phyloP scores from a whole-genome alignment of 2,888 invertebrate genomes.

The Campaea margaritaria region DNA sequence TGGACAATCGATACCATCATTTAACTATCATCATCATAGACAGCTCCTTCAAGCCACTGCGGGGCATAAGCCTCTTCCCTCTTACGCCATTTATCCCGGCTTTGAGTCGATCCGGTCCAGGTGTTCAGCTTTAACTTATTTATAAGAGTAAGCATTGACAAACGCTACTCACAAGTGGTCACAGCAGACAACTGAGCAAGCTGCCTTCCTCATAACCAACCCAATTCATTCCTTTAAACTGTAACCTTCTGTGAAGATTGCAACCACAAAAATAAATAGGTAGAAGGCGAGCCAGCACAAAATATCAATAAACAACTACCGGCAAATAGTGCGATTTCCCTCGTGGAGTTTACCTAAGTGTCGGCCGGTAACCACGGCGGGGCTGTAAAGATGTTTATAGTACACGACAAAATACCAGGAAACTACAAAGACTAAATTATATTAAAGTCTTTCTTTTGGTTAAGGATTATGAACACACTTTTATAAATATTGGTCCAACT shows the following conservation, averaged over 20 bases:
- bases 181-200: neutral
- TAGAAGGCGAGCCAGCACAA: constrained; percentile 33
- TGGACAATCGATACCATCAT: too few relatives aligned
- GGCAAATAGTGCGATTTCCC: constrained; percentile 63
- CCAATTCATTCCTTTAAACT: neutral
- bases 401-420: constrained; percentile 35
- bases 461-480: too few relatives aligned
- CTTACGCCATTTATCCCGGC: too few relatives aligned
- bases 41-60: too few relatives aligned
- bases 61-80: too few relatives aligned
- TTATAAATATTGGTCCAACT: too few relatives aligned
- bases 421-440: neutral
- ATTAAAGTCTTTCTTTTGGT: too few relatives aligned
- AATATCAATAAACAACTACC: constrained; percentile 66
- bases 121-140: too few relatives aligned
- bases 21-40: too few relatives aligned
- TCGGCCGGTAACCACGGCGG: constrained; percentile 39
- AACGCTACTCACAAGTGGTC: too few relatives aligned
- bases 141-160: too few relatives aligned
- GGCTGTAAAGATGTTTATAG: constrained; percentile 44
- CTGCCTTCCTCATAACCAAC: neutral
- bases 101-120: too few relatives aligned
- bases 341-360: constrained; percentile 59
- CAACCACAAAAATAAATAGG: constrained; percentile 20
- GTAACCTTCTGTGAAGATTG: constrained; percentile 7